Evolutionary conservation across 2,888 invertebrate genomes (phyloP).

Genomic region (Caenorhabditis sp.): DNA sequence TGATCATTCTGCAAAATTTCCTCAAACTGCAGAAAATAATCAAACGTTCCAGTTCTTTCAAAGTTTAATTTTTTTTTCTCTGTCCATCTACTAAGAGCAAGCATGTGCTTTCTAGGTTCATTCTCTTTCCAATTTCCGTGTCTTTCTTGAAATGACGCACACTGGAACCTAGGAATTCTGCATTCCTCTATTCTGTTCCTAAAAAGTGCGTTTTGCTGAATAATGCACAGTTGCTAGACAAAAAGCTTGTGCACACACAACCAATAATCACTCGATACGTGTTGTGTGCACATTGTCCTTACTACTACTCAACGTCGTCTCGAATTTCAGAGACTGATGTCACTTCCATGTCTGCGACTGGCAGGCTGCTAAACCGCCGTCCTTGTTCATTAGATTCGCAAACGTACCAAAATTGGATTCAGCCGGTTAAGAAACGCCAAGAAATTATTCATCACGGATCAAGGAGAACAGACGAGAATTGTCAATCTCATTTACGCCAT

Average conservation of each 20-base stretch:
- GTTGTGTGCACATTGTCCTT: slow-evolving; percentile 29
- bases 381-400: slow-evolving; percentile 48
- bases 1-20: too few species aligned
- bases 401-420: slow-evolving; percentile 47
- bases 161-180: background rate
- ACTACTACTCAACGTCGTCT: slow-evolving; percentile 29
- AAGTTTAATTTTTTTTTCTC: slow-evolving; percentile 39
- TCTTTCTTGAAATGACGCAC: slow-evolving; percentile 27
- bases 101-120: slow-evolving; percentile 8
- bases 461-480: slow-evolving; percentile 29
- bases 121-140: slow-evolving; percentile 21
- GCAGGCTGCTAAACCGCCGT: slow-evolving; percentile 33
- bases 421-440: slow-evolving; percentile 3
- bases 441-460: slow-evolving; percentile 52
- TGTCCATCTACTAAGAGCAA: background rate
- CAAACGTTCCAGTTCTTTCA: slow-evolving; percentile 3
- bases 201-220: slow-evolving; percentile 37
- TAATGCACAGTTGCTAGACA: slow-evolving; percentile 19
- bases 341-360: slow-evolving; percentile 28
- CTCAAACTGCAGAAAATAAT: too few species aligned
- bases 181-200: slow-evolving; percentile 2
- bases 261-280: slow-evolving; percentile 53
- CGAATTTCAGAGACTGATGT: slow-evolving; percentile 61
- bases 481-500: slow-evolving; percentile 40
- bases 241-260: slow-evolving; percentile 27